Evolutionary conservation across 2,797 vertebrate species (phyloP), one percentile per base, ranked within the genome.

Genomic region (Falco naumanni): DNA sequence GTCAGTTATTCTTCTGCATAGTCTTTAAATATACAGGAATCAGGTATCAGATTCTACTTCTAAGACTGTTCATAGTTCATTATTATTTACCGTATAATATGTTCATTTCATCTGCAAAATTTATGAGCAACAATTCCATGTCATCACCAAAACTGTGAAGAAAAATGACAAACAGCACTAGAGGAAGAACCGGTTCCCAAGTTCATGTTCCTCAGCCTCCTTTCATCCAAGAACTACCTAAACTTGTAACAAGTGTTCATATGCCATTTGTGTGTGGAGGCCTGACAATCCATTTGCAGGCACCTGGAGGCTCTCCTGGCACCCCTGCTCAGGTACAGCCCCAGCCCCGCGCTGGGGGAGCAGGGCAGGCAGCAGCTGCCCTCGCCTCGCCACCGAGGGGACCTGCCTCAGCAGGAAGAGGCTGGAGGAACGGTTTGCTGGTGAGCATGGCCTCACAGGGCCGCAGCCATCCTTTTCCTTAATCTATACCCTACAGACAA

Each of bases 321-420:
- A 45, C 13, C 37, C 50, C 17, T 16, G 6, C 6, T 24, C 15
- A 33, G 4, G 2, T 15, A 5, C 13, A 15, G 43, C n/a, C 18
- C 4, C 57, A 79, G 41, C 43, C 43, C 43, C 43, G 39, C 13
- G 39, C 39, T 41, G 39, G 39, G 39, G 39, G 33, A 25, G 11
- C 41, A 8, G 13, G 28, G 12, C 3, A 1, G 5, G 11, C 14
- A 26, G 21, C 43, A 18, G 59, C 48, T 2, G 1, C 22, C 84
- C n/a, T 37, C 2, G 1, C 48, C n/a, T 14, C n/a, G 1, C 28
- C 13, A 2, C 60, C 4, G 8, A 24, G 18, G 22, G 4, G 12
- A 12, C 10, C 3, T 39, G 41, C 12, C 29, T 16, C 4, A 4
- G n/a, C 59, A 56, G 50, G 11, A 28, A 5, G 9, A 37, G 33